Percentiles rank a stretch among this genome's conserved stretches.
Evolutionary conservation across 2,888 invertebrate genomes (phyloP).

Genomic region (Drosophila setosimentum): DNA sequence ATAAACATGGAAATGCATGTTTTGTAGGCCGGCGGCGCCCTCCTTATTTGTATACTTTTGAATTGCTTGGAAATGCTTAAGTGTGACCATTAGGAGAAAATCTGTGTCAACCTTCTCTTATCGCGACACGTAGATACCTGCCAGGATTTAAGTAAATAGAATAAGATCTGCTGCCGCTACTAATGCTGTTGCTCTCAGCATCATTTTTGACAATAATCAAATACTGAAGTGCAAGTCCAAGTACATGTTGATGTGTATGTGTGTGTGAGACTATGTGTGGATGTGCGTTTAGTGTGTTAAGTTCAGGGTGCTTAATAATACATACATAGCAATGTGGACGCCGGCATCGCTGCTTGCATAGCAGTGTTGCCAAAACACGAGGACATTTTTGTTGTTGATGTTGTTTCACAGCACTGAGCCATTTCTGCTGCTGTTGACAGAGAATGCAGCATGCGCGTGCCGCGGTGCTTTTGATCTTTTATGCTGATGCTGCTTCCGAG

Average conservation of each 20-base stretch:
- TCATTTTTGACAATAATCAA: slow-evolving; percentile 20
- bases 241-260: slow-evolving; percentile 13
- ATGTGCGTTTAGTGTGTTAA: slow-evolving; percentile 29
- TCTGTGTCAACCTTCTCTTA: slow-evolving; percentile 23
- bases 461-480: slow-evolving; percentile 1
- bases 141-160: not conserved
- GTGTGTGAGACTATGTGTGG: not conserved
- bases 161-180: slow-evolving; percentile 2
- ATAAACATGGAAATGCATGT: slow-evolving; percentile 3
- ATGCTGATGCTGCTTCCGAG: slow-evolving; percentile 8
- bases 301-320: slow-evolving; percentile 44
- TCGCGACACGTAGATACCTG: not conserved
- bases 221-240: slow-evolving; percentile 45
- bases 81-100: slow-evolving; percentile 35
- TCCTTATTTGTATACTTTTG: slow-evolving; percentile 2
- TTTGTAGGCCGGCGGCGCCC: not conserved
- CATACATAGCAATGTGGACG: slow-evolving; percentile 49
- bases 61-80: slow-evolving; percentile 21
- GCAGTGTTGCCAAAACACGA: slow-evolving; percentile 38
- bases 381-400: slow-evolving; percentile 38
- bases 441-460: slow-evolving; percentile 11
- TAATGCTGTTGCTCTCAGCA: slow-evolving; percentile 29
- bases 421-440: not conserved
- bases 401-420: slow-evolving; percentile 41
- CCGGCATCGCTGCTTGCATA: slow-evolving; percentile 32